A percentile compares a stretch with the other conserved stretches of the same genome.
Evolutionary conservation across 2,888 invertebrate genomes (phyloP).

Genomic region (Tiliacea citrago): DNA sequence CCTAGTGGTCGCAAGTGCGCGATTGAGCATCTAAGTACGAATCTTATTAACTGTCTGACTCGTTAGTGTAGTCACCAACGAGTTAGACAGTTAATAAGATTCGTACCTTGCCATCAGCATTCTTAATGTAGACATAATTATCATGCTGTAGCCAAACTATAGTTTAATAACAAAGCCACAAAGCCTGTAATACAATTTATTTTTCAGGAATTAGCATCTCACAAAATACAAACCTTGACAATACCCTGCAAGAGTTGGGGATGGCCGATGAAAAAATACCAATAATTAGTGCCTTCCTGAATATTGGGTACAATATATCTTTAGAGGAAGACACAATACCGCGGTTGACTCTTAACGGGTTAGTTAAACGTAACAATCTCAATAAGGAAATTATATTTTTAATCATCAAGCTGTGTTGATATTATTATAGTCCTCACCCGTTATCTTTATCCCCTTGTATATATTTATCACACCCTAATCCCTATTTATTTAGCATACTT

Average conservation of each 20-base stretch:
- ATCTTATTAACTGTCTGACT: too few species aligned
- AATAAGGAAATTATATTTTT: background rate
- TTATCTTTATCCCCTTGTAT: background rate
- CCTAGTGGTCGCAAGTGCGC: too few species aligned
- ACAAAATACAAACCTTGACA: background rate
- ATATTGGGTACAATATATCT: constrained; percentile 26
- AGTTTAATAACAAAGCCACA: background rate
- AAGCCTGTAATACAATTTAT: background rate
- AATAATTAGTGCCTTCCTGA: constrained; percentile 11
- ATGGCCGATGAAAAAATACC: constrained; percentile 16
- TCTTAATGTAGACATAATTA: background rate
- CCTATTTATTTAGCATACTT: too few species aligned
- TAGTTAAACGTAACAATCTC: background rate
- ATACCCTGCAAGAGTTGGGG: constrained; percentile 38
- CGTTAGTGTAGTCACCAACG: too few species aligned
- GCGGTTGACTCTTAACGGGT: constrained; percentile 28
- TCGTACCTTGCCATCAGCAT: background rate
- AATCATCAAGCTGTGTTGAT: background rate
- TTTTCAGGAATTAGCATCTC: constrained; percentile 29
- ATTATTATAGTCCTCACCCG: background rate
- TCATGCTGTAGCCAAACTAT: too few species aligned
- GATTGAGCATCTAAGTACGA: too few species aligned
- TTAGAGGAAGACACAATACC: constrained; percentile 19
- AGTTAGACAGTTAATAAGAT: background rate
- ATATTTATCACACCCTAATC: too few species aligned